phyloP scores from a whole-genome alignment of 2,113 vertebrate species.

The Vombatus ursinus region DNA sequence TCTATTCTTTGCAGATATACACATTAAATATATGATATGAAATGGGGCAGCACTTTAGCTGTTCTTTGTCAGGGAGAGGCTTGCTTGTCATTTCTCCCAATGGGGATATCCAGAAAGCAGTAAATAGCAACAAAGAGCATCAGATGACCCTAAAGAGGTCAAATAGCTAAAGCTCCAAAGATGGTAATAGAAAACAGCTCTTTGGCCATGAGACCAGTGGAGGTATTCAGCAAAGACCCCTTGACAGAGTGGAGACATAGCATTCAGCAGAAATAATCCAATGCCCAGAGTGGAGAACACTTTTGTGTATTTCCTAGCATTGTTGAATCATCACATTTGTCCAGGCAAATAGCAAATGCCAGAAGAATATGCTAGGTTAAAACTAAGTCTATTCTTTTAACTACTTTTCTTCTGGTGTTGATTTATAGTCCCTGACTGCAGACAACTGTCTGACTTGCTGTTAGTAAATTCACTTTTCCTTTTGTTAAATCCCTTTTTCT shows the following conservation, averaged over 20 bases:
- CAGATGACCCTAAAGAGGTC: neutral
- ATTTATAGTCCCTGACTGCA: neutral
- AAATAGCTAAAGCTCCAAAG: neutral
- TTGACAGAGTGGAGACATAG: neutral
- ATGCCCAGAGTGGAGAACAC: neutral
- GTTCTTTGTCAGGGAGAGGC: neutral
- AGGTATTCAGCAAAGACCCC: neutral
- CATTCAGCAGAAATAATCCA: neutral
- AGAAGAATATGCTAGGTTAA: neutral
- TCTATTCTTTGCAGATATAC: neutral
- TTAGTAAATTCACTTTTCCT: neutral
- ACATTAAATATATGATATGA: neutral
- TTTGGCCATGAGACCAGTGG: neutral
- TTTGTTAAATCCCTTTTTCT: neutral
- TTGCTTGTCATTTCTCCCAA: neutral
- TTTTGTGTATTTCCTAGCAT: neutral
- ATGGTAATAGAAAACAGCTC: neutral
- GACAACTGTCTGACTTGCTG: neutral
- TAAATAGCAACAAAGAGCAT: neutral
- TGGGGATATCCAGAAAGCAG: neutral
- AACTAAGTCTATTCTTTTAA: neutral
- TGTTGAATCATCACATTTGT: neutral
- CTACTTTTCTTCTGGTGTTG: neutral
- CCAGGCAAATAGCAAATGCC: neutral
- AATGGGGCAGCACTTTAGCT: neutral